Evolutionary conservation across 2,797 vertebrate species (phyloP).

Genomic region (Myripristis jacobus): DNA sequence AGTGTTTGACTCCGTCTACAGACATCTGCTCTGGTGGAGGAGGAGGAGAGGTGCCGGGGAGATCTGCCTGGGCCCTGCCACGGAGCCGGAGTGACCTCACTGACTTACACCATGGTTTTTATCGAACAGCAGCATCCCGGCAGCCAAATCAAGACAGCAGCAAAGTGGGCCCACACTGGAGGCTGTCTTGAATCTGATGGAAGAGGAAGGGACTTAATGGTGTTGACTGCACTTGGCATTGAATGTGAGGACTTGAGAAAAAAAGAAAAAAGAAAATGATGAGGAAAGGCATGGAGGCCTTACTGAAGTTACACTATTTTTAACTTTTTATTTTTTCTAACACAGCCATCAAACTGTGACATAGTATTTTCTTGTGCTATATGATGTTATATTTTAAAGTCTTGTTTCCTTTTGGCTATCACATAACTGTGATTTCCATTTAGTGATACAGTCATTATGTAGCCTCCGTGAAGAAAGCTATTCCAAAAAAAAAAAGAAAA

Average conservation of each 20-base stretch:
- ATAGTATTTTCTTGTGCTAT: background rate
- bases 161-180: background rate
- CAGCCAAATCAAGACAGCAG: background rate
- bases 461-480: background rate
- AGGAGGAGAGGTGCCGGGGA: slow-evolving; percentile 54
- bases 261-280: background rate
- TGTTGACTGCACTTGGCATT: background rate
- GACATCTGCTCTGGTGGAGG: slow-evolving; percentile 67
- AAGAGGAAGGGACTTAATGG: background rate
- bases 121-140: background rate
- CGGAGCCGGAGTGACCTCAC: slow-evolving; percentile 52
- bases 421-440: slow-evolving; percentile 15
- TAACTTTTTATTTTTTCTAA: slow-evolving; percentile 54
- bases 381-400: slow-evolving; percentile 30
- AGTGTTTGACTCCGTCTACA: slow-evolving; percentile 77
- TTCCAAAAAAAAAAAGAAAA: slow-evolving; percentile 37
- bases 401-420: slow-evolving; percentile 1
- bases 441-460: slow-evolving; percentile 16
- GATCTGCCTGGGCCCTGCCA: slow-evolving; percentile 49
- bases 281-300: slow-evolving; percentile 56
- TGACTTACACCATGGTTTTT: background rate
- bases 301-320: slow-evolving; percentile 40
- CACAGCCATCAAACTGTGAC: slow-evolving; percentile 17
- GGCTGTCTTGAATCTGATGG: background rate
- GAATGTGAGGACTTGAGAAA: background rate